Conservation (phyloP, 1,140 invertebrate genomes). For the Drosophila hydei region DNA sequence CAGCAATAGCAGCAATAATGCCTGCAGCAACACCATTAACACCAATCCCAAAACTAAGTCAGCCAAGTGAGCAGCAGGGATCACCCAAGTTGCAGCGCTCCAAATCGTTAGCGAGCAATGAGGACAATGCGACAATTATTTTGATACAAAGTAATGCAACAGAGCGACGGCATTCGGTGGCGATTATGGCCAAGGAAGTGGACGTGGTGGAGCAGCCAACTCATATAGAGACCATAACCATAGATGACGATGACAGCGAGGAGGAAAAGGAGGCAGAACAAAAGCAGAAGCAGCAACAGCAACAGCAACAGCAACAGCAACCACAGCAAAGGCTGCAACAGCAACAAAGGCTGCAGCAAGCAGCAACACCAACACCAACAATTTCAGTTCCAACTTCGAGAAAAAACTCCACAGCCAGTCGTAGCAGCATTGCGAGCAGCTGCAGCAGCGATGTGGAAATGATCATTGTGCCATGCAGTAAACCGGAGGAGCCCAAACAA, state of each 20-base stretch:
- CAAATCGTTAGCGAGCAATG: slow-evolving; percentile 52
- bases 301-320: slow-evolving; percentile 5
- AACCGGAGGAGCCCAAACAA: neutral
- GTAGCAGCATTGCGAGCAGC: slow-evolving; percentile 32
- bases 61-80: neutral
- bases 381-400: slow-evolving; percentile 29
- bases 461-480: slow-evolving; percentile 10
- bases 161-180: slow-evolving; percentile 64
- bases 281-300: slow-evolving; percentile 11
- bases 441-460: slow-evolving; percentile 62
- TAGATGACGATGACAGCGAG: slow-evolving; percentile 63
- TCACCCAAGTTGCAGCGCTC: slow-evolving; percentile 54
- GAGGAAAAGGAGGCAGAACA: slow-evolving; percentile 22
- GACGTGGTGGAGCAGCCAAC: slow-evolving; percentile 54
- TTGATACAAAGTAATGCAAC: slow-evolving; percentile 10
- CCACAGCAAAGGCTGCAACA: slow-evolving; percentile 3
- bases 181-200: slow-evolving; percentile 69
- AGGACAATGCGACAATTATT: slow-evolving; percentile 1
- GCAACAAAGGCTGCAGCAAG: neutral
- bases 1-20: neutral
- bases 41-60: neutral
- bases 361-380: slow-evolving; percentile 1
- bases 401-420: slow-evolving; percentile 38
- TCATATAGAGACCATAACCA: slow-evolving; percentile 68
- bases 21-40: neutral